Conservation (phyloP, 2,113 vertebrate species). For the Forbesichthys papilliferus region DNA sequence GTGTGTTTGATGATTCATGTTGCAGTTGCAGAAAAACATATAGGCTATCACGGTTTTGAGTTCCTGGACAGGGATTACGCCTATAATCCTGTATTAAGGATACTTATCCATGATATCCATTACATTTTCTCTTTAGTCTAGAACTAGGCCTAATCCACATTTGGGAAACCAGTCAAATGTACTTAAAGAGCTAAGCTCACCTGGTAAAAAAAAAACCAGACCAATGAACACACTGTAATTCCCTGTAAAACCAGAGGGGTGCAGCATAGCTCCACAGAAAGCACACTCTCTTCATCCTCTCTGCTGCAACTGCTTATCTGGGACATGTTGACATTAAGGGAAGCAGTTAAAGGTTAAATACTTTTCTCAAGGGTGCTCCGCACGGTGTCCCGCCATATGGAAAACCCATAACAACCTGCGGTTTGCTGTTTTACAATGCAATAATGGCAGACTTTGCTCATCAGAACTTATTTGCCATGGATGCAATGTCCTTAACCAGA, state of each 20-base stretch:
- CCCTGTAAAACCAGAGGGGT: constrained; percentile 49
- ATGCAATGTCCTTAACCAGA: background rate
- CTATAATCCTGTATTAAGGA: no score
- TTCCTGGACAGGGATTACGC: no score
- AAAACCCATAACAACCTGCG: constrained; percentile 37
- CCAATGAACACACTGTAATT: background rate
- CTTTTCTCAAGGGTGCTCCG: constrained; percentile 58
- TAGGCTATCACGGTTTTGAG: no score
- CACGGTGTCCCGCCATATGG: constrained; percentile 33
- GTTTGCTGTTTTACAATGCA: constrained; percentile 30
- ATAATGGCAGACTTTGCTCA: constrained; percentile 14
- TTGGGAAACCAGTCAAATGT: no score
- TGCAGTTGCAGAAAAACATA: no score
- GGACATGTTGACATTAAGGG: constrained; percentile 63
- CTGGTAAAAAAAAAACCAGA: background rate
- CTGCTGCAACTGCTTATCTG: constrained; percentile 38
- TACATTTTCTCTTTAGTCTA: no score
- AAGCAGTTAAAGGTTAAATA: constrained; percentile 73
- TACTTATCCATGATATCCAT: no score
- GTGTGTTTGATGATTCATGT: no score
- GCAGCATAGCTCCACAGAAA: constrained; percentile 55
- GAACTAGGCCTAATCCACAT: no score
- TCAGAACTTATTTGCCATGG: constrained; percentile 22
- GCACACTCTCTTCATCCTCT: background rate
- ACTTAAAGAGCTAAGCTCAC: background rate